Evolutionary conservation across 1,140 invertebrate species (phyloP).

Genomic region (Papilio machaon): DNA sequence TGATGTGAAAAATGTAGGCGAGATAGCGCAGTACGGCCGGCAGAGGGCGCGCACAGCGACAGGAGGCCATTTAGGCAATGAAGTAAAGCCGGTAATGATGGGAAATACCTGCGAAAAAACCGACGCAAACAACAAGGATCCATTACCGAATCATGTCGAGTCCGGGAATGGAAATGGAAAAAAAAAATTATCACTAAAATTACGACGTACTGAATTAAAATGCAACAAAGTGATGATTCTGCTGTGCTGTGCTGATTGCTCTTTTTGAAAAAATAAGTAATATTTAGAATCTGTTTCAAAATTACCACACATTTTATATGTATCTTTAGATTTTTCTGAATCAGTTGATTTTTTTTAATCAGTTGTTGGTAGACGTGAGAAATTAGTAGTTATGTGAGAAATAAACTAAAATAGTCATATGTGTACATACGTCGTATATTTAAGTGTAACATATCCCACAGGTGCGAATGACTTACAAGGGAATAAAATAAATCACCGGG

Average conservation of each 20-base stretch:
- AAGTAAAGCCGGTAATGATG: conserved; percentile 7
- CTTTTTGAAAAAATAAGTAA: too few relatives aligned
- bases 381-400: not conserved
- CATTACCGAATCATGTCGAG: conserved; percentile 11
- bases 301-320: too few relatives aligned
- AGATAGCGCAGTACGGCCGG: conserved; percentile 20
- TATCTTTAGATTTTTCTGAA: too few relatives aligned
- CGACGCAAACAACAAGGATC: not conserved
- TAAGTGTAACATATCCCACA: not conserved
- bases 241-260: too few relatives aligned
- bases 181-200: too few relatives aligned
- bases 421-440: not conserved
- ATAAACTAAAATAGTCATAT: not conserved
- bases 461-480: conserved; percentile 11
- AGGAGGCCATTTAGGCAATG: conserved; percentile 25
- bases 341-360: too few relatives aligned
- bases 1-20: conserved; percentile 37
- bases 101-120: conserved; percentile 21
- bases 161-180: not conserved
- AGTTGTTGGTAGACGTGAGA: too few relatives aligned
- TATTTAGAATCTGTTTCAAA: too few relatives aligned
- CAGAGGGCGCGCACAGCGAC: not conserved
- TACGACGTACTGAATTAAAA: too few relatives aligned
- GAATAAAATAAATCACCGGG: conserved; percentile 18
- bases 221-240: too few relatives aligned